Conservation (phyloP, 2,888 invertebrate genomes). For the Tryphoninae sp. region DNA sequence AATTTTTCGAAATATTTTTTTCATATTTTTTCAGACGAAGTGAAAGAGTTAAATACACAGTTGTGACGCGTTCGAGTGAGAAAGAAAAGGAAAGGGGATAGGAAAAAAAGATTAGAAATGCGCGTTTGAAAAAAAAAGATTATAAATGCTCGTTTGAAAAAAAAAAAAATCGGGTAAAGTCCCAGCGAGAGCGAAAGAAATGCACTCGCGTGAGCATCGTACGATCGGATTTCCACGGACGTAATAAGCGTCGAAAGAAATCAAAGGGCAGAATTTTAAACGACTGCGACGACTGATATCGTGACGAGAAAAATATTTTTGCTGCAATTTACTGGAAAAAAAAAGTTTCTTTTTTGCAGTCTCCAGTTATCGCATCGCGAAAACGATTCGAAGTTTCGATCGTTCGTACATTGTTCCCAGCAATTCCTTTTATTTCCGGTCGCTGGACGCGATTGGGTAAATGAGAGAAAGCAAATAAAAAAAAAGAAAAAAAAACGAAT, state of each 20-base stretch:
- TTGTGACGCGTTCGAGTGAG: not conserved
- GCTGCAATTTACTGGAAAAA: not conserved
- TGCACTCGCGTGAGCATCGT: conserved; percentile 26
- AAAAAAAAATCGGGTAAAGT: not conserved
- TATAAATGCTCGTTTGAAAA: too few species aligned
- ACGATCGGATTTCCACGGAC: not conserved
- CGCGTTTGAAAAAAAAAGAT: not conserved
- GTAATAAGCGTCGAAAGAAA: not conserved
- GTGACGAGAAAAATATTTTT: conserved; percentile 5
- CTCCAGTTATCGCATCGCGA: not conserved
- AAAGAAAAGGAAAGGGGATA: not conserved
- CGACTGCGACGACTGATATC: conserved; percentile 2
- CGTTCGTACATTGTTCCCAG: conserved; percentile 34
- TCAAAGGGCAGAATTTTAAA: conserved; percentile 9
- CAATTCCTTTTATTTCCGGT: conserved; percentile 38
- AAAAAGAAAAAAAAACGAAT: conserved; percentile 21
- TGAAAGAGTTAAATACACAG: too few species aligned
- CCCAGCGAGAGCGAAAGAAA: conserved; percentile 4
- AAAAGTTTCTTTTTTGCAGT: not conserved
- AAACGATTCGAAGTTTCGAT: conserved; percentile 47
- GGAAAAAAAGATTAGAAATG: not conserved
- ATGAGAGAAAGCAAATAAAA: conserved; percentile 14
- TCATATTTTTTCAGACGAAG: too few species aligned
- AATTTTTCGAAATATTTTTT: too few species aligned
- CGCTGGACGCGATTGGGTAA: conserved; percentile 34